Percentiles rank a stretch among this genome's conserved stretches.
Conservation (phyloP, 2,113 vertebrate genomes). For the Taurulus bubalis region DNA sequence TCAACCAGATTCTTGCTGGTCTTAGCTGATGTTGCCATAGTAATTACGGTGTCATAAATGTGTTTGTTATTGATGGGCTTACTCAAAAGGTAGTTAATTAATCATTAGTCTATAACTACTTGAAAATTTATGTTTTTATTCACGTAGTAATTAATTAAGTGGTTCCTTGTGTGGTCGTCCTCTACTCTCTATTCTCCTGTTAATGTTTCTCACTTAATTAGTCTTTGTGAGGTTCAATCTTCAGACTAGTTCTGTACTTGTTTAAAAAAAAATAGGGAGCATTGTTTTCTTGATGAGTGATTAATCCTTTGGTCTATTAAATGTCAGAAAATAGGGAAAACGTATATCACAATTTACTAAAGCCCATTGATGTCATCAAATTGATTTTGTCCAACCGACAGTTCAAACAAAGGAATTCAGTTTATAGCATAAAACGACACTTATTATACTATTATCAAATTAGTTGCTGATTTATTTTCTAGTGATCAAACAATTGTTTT, state of each 20-base stretch:
- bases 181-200: neutral
- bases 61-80: conserved; percentile 36
- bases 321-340: neutral
- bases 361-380: neutral
- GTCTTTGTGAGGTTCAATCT: neutral
- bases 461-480: neutral
- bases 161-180: neutral
- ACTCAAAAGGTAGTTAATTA: conserved; percentile 23
- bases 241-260: neutral
- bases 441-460: neutral
- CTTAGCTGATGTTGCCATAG: conserved; percentile 67
- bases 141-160: neutral
- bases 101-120: conserved; percentile 36
- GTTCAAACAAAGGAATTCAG: neutral
- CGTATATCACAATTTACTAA: neutral
- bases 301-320: neutral
- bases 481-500: neutral
- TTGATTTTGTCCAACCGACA: neutral
- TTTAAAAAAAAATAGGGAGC: neutral
- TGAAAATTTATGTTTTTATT: conserved; percentile 27
- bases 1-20: conserved; percentile 72
- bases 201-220: neutral
- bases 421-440: neutral
- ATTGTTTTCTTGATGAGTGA: neutral
- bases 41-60: conserved; percentile 44